phyloP scores from a whole-genome alignment of 2,888 invertebrate genomes.

The Perithous albicinctus region DNA sequence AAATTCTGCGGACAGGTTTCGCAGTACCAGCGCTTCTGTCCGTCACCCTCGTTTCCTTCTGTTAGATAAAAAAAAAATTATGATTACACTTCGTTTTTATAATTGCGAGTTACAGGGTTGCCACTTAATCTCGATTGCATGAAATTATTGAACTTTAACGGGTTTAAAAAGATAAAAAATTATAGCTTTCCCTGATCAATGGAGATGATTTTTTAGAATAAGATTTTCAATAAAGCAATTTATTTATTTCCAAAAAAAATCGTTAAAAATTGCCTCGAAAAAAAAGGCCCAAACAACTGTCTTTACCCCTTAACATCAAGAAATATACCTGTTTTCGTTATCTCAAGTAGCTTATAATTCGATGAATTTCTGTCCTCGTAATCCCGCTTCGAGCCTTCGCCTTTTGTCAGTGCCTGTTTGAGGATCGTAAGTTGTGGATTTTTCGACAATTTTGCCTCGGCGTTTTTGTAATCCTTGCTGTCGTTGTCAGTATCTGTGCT shows the following conservation, averaged over 20 bases:
- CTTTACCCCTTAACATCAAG: too few relatives aligned
- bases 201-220: too few relatives aligned
- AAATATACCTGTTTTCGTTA: conserved; percentile 79
- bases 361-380: conserved; percentile 78
- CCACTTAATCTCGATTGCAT: too few relatives aligned
- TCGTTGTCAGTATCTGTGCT: conserved; percentile 81
- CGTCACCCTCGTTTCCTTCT: conserved; percentile 71
- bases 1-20: conserved; percentile 81
- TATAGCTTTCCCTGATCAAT: too few relatives aligned
- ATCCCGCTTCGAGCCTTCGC: conserved; percentile 78
- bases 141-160: too few relatives aligned
- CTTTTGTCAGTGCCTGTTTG: conserved; percentile 82
- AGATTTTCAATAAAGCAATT: too few relatives aligned
- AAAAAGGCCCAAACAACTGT: too few relatives aligned
- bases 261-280: too few relatives aligned
- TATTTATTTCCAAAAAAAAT: too few relatives aligned
- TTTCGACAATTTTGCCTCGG: conserved; percentile 85
- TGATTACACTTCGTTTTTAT: neutral
- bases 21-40: conserved; percentile 80
- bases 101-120: too few relatives aligned
- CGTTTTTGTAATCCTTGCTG: conserved; percentile 81
- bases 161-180: too few relatives aligned
- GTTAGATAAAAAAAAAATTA: neutral
- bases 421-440: conserved; percentile 83
- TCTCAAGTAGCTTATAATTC: conserved; percentile 82